Evolutionary conservation across 2,888 invertebrate genomes (phyloP), one percentile per base, ranked within the genome.

Genomic region (Caradrina kadenii): DNA sequence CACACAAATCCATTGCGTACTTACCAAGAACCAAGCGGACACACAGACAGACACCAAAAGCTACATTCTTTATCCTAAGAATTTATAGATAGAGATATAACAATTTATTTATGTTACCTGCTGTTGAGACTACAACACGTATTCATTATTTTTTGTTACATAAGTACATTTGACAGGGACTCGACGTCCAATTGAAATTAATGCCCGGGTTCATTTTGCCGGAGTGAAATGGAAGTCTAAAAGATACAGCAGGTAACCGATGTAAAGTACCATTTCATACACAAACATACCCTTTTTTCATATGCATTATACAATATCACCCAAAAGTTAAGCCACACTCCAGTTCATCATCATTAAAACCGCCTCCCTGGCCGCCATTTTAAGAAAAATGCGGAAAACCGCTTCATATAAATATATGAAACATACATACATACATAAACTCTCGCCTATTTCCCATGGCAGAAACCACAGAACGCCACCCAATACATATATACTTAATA

Each of bases 281-380:
- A 45, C 17, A 1, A 15, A 17, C 17, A 17, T 45, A 45, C 17
- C 17, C 17, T 17, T 17, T 45, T 17, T 17, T 6, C 1, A 45
- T 45, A 45, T 45, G 17, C 2, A 17, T 45, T 5, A 42, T 15
- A 11, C 2, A 1, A 45, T 45, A 17, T 45, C 11, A 42, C 42
- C 26, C 42, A 42, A 42, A 42, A 64, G 21, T 42, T n/a, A 63
- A n/a, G 63, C 58, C 58, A 63, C 63, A 63, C 26, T 26, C 7
- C 42, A 63, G 63, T 63, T 22, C 62, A 62, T 56, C 45, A 17
- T 15, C 6, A 45, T 45, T 4, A 45, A 17, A 15, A 45, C 13
- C 17, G 17, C 17, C 17, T 45, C 5, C 17, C 5, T 1, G 17
- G 11, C 45, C 17, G 17, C 1, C 45, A 17, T 45, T 45, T 4